These are phyloP conservation scores for Linnaemya vulpina DNA, from an alignment of 2,888 invertebrate species.

Conservation along the genomic window DNA sequence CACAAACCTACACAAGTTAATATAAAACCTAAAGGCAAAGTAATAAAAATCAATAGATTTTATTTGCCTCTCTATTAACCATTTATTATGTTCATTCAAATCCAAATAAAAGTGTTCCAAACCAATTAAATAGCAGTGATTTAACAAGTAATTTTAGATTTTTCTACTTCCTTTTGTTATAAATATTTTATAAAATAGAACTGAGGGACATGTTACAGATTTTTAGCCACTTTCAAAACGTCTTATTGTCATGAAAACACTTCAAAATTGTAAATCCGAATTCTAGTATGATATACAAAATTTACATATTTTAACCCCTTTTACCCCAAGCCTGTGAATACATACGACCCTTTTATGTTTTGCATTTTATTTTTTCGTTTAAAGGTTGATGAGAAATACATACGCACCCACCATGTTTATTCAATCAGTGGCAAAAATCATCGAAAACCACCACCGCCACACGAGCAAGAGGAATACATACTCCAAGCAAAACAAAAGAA, in stretches of 20 bases:
- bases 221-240: not conserved
- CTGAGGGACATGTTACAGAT: not conserved
- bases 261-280: not conserved
- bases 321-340: not conserved
- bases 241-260: not conserved
- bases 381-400: constrained; percentile 82
- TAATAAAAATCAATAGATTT: not conserved
- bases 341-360: not conserved
- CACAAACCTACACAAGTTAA: not conserved
- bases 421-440: constrained; percentile 80
- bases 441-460: constrained; percentile 81
- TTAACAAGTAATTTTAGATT: not conserved
- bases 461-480: constrained; percentile 73
- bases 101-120: not conserved
- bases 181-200: not conserved
- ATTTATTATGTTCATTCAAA: not conserved
- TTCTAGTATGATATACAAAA: not conserved
- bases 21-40: not conserved
- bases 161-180: not conserved
- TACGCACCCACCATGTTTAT: constrained; percentile 82
- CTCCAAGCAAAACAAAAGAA: constrained; percentile 75
- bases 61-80: not conserved
- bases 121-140: not conserved
- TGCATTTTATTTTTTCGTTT: not conserved
- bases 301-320: not conserved